phyloP scores from a whole-genome alignment of 2,888 invertebrate genomes.

The Tryphoninae sp. region DNA sequence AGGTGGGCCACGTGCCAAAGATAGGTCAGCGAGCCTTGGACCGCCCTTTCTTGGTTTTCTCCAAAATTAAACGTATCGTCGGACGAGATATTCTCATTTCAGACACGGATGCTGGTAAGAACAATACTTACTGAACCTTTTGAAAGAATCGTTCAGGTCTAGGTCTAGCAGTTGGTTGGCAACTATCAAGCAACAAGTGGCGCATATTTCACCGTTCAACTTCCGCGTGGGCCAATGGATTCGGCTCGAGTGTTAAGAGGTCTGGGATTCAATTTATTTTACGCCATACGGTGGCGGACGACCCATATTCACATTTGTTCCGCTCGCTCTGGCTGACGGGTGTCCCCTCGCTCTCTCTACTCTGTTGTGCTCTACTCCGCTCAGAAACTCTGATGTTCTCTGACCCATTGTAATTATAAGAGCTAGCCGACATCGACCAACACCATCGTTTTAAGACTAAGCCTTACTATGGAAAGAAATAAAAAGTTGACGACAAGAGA shows the following conservation, averaged over 20 bases:
- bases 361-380: too few relatives aligned
- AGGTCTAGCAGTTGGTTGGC: neutral
- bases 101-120: constrained; percentile 19
- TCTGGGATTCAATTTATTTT: constrained; percentile 71
- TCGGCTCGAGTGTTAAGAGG: constrained; percentile 42
- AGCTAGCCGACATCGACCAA: constrained; percentile 26
- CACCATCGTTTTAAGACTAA: constrained; percentile 57
- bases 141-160: constrained; percentile 25
- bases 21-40: constrained; percentile 9
- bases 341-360: constrained; percentile 44
- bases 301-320: constrained; percentile 62
- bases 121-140: constrained; percentile 28
- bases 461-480: constrained; percentile 41
- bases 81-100: constrained; percentile 36
- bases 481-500: constrained; percentile 62
- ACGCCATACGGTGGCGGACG: constrained; percentile 71
- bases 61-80: constrained; percentile 10
- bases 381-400: too few relatives aligned
- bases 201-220: constrained; percentile 20
- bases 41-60: constrained; percentile 14
- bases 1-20: constrained; percentile 58
- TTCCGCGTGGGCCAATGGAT: constrained; percentile 40
- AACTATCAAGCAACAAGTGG: constrained; percentile 20
- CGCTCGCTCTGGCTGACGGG: constrained; percentile 60
- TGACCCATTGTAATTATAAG: constrained; percentile 19